Conservation (phyloP, 2,797 vertebrate genomes). For the Amniataba percoides region DNA sequence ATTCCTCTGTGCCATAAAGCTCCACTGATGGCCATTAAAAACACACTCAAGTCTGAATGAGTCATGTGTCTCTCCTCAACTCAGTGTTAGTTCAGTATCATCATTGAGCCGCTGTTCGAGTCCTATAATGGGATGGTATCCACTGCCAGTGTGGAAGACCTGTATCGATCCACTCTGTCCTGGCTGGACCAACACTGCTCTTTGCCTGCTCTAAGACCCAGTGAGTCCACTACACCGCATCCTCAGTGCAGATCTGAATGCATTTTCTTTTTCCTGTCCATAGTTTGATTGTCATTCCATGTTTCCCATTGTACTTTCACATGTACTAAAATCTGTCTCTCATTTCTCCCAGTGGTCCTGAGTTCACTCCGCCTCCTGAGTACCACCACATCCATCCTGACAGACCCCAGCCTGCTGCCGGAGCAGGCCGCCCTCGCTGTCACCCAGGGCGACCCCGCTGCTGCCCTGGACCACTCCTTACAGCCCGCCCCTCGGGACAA, state of each 20-base stretch:
- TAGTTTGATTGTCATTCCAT: not conserved
- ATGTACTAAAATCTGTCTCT: not conserved
- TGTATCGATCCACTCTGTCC: slow-evolving; percentile 92
- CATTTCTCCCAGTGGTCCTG: slow-evolving; percentile 87
- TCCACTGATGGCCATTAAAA: not conserved
- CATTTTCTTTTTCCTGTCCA: not conserved
- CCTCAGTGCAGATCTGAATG: not conserved
- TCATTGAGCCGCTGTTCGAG: slow-evolving; percentile 96
- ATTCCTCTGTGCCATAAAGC: not conserved
- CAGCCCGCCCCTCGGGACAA: slow-evolving; percentile 55
- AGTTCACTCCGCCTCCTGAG: slow-evolving; percentile 95
- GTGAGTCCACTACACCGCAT: slow-evolving; percentile 82
- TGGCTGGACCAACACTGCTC: slow-evolving; percentile 98
- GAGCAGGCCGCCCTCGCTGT: slow-evolving; percentile 93
- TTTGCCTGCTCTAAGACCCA: slow-evolving; percentile 92
- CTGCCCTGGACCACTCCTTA: slow-evolving; percentile 67
- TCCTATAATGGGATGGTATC: slow-evolving; percentile 98
- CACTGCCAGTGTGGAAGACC: slow-evolving; percentile 91
- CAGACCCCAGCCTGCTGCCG: slow-evolving; percentile 89
- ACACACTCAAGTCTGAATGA: not conserved
- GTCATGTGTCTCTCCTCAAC: slow-evolving; percentile 82
- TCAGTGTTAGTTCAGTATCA: slow-evolving; percentile 91
- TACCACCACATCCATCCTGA: slow-evolving; percentile 93
- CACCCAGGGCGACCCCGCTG: slow-evolving; percentile 72
- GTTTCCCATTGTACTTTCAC: not conserved